Evolutionary conservation across 2,888 invertebrate genomes (phyloP).

Genomic region (Actias luna): DNA sequence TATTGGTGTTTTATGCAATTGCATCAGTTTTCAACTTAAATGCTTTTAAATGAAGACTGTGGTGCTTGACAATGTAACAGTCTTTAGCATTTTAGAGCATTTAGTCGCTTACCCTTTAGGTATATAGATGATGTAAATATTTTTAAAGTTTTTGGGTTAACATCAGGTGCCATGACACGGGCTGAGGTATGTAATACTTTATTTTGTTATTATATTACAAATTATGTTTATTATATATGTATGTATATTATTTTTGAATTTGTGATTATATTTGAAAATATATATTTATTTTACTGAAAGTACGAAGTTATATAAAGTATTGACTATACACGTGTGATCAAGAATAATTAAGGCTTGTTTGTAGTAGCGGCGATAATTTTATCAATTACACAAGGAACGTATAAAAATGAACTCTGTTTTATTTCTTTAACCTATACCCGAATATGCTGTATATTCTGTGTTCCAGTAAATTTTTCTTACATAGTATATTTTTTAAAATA

Average conservation of each 20-base stretch:
- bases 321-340: conserved; percentile 12
- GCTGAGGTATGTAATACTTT: conserved; percentile 24
- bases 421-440: neutral
- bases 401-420: conserved; percentile 27
- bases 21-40: conserved; percentile 4
- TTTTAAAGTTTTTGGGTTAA: conserved; percentile 37
- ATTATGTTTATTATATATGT: neutral
- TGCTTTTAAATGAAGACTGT: conserved; percentile 33
- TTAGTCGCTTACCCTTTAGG: conserved; percentile 56
- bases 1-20: neutral
- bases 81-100: conserved; percentile 75
- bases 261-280: conserved; percentile 10
- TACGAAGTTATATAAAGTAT: conserved; percentile 10
- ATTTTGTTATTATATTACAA: neutral
- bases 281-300: conserved; percentile 27
- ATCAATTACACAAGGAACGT: conserved; percentile 33
- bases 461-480: neutral
- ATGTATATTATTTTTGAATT: conserved; percentile 11
- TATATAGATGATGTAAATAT: conserved; percentile 50
- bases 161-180: conserved; percentile 59
- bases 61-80: conserved; percentile 62
- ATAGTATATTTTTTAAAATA: neutral
- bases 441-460: too few relatives aligned
- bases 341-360: conserved; percentile 12
- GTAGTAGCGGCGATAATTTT: conserved; percentile 13